Percentiles rank a stretch among this genome's conserved stretches.
Evolutionary conservation across 1,140 invertebrate species (phyloP).

Genomic region (Eupristina koningsbergeri): DNA sequence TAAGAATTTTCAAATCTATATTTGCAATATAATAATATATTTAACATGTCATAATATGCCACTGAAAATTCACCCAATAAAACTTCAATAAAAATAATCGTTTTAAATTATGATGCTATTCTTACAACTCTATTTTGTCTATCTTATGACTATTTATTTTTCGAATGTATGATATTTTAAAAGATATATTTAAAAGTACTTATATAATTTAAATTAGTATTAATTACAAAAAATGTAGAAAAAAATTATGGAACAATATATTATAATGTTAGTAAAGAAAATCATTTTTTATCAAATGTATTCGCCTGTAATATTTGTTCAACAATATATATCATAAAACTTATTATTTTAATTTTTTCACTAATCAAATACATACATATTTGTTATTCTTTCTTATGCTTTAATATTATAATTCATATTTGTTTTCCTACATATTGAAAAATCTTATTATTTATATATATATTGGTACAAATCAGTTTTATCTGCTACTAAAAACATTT

Average conservation of each 20-base stretch:
- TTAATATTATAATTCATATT: background rate
- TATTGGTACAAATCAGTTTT: slow-evolving; percentile 15
- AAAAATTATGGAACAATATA: background rate
- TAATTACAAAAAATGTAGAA: background rate
- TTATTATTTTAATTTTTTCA: background rate
- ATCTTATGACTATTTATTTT: background rate
- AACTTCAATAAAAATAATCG: background rate
- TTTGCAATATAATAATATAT: background rate
- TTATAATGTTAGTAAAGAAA: background rate
- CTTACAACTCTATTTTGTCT: background rate
- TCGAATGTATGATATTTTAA: background rate
- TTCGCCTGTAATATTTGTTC: background rate
- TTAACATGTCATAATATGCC: background rate
- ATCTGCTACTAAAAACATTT: background rate
- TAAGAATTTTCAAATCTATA: background rate
- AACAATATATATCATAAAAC: background rate
- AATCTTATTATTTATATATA: background rate
- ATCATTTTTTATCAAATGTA: background rate
- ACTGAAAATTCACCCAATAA: background rate
- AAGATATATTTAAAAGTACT: background rate
- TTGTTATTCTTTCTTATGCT: background rate
- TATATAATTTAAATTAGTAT: background rate
- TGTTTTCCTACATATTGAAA: background rate
- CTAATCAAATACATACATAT: background rate
- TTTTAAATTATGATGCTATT: background rate